Evolutionary conservation across 92 coral and sea anemone species (phyloP).

Genomic region (Zoanthus sociatus): DNA sequence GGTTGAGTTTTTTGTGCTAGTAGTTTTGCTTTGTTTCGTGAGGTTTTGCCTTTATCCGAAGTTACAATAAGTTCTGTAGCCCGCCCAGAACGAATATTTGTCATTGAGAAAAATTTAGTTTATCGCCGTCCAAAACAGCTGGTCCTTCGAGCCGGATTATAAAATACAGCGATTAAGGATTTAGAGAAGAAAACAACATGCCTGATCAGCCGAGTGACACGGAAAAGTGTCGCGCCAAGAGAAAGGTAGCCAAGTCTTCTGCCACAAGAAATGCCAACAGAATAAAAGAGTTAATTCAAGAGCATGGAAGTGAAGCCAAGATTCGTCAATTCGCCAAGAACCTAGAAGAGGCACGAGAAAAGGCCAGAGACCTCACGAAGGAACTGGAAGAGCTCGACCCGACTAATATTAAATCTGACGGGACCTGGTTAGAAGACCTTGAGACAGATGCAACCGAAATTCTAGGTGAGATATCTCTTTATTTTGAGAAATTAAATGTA

Average conservation of each 20-base stretch:
- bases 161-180: background rate
- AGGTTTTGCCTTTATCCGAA: slow-evolving; percentile 11
- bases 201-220: slow-evolving; percentile 22
- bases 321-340: slow-evolving; percentile 37
- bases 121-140: slow-evolving; percentile 4
- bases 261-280: slow-evolving; percentile 36
- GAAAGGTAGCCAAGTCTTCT: slow-evolving; percentile 38
- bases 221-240: slow-evolving; percentile 28
- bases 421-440: slow-evolving; percentile 19
- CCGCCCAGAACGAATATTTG: slow-evolving; percentile 16
- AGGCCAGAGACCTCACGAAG: slow-evolving; percentile 26
- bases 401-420: slow-evolving; percentile 19
- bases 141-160: slow-evolving; percentile 32
- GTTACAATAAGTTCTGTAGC: background rate
- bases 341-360: slow-evolving; percentile 25
- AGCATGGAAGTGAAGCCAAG: slow-evolving; percentile 32
- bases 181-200: slow-evolving; percentile 23
- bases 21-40: slow-evolving; percentile 14
- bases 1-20: background rate
- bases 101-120: background rate
- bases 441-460: slow-evolving; percentile 33
- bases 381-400: slow-evolving; percentile 40
- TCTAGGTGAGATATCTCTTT: slow-evolving; percentile 38
- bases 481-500: slow-evolving; percentile 16
- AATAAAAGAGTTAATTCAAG: slow-evolving; percentile 19